Evolutionary conservation across 2,888 invertebrate genomes (phyloP).

Genomic region (Acheta domesticus): DNA sequence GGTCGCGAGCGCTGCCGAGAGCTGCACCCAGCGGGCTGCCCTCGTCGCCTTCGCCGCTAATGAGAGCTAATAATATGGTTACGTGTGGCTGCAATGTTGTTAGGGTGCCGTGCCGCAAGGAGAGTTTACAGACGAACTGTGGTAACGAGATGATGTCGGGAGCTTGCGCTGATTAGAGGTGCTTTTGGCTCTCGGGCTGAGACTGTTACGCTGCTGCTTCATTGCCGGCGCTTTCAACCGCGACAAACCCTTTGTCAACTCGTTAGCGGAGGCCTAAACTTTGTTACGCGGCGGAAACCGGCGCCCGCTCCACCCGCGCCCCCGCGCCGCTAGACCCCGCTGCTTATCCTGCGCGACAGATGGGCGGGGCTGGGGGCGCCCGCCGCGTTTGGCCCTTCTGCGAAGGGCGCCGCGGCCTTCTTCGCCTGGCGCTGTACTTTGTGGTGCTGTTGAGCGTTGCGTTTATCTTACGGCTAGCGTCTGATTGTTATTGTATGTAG

Average conservation of each 20-base stretch:
- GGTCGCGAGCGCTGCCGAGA: constrained; percentile 30
- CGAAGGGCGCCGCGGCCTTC: too few relatives aligned
- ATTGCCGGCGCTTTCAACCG: constrained; percentile 9
- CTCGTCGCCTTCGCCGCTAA: neutral
- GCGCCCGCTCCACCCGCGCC: neutral
- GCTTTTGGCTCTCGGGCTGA: neutral
- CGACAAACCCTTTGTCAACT: constrained; percentile 25
- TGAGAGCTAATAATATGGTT: constrained; percentile 26
- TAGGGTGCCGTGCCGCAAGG: neutral
- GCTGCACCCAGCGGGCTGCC: constrained; percentile 43
- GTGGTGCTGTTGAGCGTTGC: too few relatives aligned
- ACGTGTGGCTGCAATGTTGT: neutral
- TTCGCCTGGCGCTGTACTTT: too few relatives aligned
- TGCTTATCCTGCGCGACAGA: neutral
- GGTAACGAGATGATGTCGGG: constrained; percentile 18
- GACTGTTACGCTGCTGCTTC: constrained; percentile 9
- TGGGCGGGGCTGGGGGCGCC: too few relatives aligned
- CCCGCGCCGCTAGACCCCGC: too few relatives aligned
- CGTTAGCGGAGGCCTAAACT: constrained; percentile 23
- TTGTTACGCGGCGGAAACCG: constrained; percentile 19
- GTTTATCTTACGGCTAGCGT: too few relatives aligned
- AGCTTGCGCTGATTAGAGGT: constrained; percentile 18
- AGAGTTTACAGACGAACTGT: constrained; percentile 7
- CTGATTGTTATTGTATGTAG: too few relatives aligned
- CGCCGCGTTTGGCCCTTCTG: too few relatives aligned